These are phyloP conservation scores for Hipparchia semele DNA, from an alignment of 2,888 invertebrate genomes.

Conservation along the genomic window DNA sequence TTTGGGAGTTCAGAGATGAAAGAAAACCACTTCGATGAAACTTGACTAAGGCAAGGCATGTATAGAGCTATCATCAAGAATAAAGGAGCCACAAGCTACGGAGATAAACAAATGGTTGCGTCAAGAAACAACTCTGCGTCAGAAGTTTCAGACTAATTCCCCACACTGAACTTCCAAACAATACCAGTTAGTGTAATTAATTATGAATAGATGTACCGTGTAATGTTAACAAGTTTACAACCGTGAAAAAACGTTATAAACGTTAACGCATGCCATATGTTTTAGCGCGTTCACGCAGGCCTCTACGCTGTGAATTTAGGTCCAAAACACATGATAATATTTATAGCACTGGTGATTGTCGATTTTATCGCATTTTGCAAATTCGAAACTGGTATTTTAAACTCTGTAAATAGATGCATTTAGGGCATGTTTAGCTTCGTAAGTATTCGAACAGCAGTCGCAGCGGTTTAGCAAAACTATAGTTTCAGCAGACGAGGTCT, in stretches of 20 bases:
- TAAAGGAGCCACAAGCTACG: background rate
- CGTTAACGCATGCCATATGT: slow-evolving; percentile 14
- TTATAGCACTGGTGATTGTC: background rate
- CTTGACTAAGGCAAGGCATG: no score
- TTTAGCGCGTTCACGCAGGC: slow-evolving; percentile 5
- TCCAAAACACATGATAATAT: slow-evolving; percentile 17
- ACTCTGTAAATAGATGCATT: no score
- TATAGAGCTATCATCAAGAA: no score
- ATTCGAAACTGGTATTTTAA: no score
- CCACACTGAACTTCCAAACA: background rate
- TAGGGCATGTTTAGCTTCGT: no score
- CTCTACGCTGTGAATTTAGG: slow-evolving; percentile 25
- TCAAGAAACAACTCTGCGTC: background rate
- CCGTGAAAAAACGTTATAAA: slow-evolving; percentile 11
- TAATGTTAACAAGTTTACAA: slow-evolving; percentile 14
- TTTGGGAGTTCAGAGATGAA: no score
- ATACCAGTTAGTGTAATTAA: slow-evolving; percentile 13
- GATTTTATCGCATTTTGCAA: background rate
- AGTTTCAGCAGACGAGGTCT: no score
- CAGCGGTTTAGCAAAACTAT: no score
- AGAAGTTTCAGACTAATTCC: background rate
- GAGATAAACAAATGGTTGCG: background rate
- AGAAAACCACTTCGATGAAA: no score
- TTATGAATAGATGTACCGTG: slow-evolving; percentile 5
- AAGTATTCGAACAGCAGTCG: no score